These are phyloP conservation scores for Agriopis leucophaearia DNA, from an alignment of 2,888 invertebrate genomes.

Conservation along the genomic window DNA sequence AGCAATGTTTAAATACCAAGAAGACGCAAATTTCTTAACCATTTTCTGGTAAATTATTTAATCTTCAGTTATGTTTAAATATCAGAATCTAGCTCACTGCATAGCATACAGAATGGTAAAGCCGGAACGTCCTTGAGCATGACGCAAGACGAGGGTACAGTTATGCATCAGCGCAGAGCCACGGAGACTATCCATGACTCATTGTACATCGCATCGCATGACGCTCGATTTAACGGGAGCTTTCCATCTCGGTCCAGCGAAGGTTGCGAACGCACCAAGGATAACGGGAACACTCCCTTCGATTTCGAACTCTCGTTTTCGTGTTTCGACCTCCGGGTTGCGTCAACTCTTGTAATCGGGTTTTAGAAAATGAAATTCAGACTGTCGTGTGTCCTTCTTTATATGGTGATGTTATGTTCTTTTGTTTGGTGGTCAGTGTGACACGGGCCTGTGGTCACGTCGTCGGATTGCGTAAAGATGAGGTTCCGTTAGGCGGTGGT, in stretches of 20 bases:
- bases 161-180: conserved; percentile 42
- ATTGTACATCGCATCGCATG: conserved; percentile 67
- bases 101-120: not conserved
- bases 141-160: conserved; percentile 56
- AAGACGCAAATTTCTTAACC: no score
- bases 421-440: conserved; percentile 58
- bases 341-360: conserved; percentile 80
- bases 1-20: no score
- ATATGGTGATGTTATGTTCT: conserved; percentile 75
- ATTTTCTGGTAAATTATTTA: not conserved
- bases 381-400: conserved; percentile 67
- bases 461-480: conserved; percentile 28
- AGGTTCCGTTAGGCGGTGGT: conserved; percentile 23
- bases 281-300: conserved; percentile 84
- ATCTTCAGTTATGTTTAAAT: not conserved
- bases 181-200: conserved; percentile 51
- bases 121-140: conserved; percentile 59
- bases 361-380: conserved; percentile 86
- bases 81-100: conserved; percentile 27
- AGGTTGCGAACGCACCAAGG: conserved; percentile 51
- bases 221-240: conserved; percentile 78
- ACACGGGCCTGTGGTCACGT: conserved; percentile 28
- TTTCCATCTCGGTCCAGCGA: conserved; percentile 75
- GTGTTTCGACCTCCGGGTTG: conserved; percentile 72
- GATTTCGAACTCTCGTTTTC: conserved; percentile 84